A percentile compares a stretch with the other conserved stretches of the same genome.
Evolutionary conservation across 2,797 vertebrate genomes (phyloP).

Genomic region (Arctocebus calabarensis): DNA sequence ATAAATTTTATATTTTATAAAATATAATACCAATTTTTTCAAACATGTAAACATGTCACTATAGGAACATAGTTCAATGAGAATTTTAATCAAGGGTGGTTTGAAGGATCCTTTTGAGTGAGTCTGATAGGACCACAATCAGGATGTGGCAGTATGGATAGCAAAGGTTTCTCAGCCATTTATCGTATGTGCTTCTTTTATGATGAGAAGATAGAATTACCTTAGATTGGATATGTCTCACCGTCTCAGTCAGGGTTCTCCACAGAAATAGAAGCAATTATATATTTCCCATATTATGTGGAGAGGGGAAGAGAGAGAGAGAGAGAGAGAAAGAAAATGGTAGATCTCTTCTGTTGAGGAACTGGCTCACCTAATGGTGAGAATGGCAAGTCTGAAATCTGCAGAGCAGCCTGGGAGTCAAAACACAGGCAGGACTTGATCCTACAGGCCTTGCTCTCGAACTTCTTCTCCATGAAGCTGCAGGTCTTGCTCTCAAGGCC

Average conservation of each 20-base stretch:
- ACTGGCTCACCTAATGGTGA: background rate
- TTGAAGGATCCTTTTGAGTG: background rate
- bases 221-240: background rate
- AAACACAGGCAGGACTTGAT: background rate
- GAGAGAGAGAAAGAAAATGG: no score
- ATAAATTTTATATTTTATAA: no score
- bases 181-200: background rate
- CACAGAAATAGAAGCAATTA: background rate
- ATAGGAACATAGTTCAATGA: background rate
- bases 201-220: background rate
- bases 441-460: background rate
- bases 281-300: background rate
- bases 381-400: background rate
- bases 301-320: fast-evolving
- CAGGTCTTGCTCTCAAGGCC: background rate
- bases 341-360: background rate
- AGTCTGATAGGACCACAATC: background rate
- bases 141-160: background rate
- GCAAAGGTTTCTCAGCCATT: background rate
- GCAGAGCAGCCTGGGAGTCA: background rate
- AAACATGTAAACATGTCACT: background rate
- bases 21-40: background rate
- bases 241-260: background rate
- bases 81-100: background rate
- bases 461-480: background rate